Conservation (phyloP, 2,797 vertebrate species). For the Okamejei kenojei region DNA sequence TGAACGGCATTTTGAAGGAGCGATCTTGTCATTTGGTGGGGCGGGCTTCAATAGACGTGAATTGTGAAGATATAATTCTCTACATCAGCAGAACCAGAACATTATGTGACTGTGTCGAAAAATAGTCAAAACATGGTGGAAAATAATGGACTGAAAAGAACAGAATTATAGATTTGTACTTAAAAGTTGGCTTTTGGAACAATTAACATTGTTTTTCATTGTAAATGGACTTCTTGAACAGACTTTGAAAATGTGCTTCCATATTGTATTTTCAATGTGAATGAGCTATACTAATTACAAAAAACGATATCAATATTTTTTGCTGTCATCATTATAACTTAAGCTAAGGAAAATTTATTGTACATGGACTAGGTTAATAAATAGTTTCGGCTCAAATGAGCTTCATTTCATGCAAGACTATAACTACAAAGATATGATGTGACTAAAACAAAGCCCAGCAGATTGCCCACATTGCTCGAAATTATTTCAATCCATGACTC, state of each 20-base stretch:
- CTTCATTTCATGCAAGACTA: constrained; percentile 7
- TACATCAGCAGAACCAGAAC: neutral
- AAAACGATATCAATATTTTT: neutral
- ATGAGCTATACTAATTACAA: neutral
- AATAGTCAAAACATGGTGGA: neutral
- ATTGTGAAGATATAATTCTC: neutral
- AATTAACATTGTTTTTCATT: neutral
- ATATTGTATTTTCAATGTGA: constrained; percentile 9
- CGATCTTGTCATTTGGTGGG: neutral
- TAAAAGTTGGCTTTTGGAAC: constrained; percentile 6
- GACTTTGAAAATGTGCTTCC: constrained; percentile 8
- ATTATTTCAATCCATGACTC: neutral
- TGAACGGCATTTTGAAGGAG: neutral
- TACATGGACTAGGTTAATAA: neutral
- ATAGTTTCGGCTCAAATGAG: neutral
- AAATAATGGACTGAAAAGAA: neutral
- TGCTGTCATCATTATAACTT: neutral
- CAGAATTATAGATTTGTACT: neutral
- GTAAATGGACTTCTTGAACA: neutral
- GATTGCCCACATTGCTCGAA: neutral
- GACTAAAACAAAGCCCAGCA: neutral
- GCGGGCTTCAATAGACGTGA: neutral
- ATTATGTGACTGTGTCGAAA: neutral
- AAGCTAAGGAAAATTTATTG: neutral
- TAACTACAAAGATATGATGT: neutral